Percentiles rank a stretch among this genome's conserved stretches.
phyloP scores from a whole-genome alignment of 2,888 invertebrate species.

The Scaptomyza caliginosa region DNA sequence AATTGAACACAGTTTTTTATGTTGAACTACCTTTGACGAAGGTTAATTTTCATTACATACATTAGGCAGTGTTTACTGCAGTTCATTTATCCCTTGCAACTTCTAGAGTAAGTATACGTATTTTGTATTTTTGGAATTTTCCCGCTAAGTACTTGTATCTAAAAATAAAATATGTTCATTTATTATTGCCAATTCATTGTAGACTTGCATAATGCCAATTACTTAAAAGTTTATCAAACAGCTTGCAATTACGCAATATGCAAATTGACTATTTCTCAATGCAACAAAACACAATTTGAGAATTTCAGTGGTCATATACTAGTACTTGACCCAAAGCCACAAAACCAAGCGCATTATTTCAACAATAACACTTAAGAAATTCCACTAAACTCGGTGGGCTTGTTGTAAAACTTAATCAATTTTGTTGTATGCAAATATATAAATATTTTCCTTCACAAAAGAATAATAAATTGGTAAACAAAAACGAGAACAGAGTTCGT shows the following conservation, averaged over 20 bases:
- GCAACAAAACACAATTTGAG: constrained; percentile 1
- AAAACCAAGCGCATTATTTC: not conserved
- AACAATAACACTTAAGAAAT: not conserved
- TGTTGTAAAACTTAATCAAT: not conserved
- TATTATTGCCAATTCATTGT: constrained; percentile 4
- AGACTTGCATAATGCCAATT: constrained; percentile 12
- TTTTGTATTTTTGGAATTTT: constrained; percentile 32
- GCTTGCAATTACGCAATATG: constrained; percentile 10
- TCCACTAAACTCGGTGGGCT: not conserved
- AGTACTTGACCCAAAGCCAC: not conserved
- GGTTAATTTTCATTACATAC: not conserved
- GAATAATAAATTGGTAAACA: not conserved
- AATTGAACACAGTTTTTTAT: not conserved
- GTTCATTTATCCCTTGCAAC: constrained; percentile 3
- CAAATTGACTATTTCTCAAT: constrained; percentile 19
- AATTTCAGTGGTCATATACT: not conserved
- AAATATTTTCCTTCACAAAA: no score
- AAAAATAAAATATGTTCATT: constrained; percentile 4
- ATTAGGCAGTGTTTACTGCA: not conserved
- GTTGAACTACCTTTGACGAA: not conserved
- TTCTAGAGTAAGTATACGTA: not conserved
- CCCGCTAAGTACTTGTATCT: constrained; percentile 35
- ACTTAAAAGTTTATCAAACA: not conserved
- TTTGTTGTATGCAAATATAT: not conserved
- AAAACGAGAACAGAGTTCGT: not conserved